Percentiles rank a stretch among this genome's conserved stretches.
These are phyloP conservation scores for Sphenopsis melanotis DNA, from an alignment of 2,797 vertebrate species.

Conservation along the genomic window DNA sequence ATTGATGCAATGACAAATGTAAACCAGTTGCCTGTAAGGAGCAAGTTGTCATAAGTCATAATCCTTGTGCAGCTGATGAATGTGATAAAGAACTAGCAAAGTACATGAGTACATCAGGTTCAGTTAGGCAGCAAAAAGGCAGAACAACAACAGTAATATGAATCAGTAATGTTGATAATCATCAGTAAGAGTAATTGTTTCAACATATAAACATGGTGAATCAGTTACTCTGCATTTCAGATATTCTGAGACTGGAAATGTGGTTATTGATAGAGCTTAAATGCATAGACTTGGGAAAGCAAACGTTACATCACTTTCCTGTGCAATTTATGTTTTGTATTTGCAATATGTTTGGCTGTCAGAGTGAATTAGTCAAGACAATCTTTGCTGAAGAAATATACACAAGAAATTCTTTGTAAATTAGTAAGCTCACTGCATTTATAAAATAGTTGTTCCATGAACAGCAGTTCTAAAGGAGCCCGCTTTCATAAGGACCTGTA, in stretches of 20 bases:
- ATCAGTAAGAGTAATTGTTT: not conserved
- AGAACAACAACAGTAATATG: not conserved
- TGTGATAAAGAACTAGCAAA: not conserved
- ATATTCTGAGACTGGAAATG: not conserved
- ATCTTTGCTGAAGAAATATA: not conserved
- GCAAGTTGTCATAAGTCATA: not conserved
- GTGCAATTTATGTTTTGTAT: not conserved
- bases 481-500: not conserved
- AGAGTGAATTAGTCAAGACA: not conserved
- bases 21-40: not conserved
- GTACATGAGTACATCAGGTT: not conserved
- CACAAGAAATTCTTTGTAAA: not conserved
- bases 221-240: not conserved
- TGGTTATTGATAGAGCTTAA: not conserved
- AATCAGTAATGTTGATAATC: conserved; percentile 15
- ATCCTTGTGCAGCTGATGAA: not conserved
- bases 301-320: conserved; percentile 1
- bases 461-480: not conserved
- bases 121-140: not conserved
- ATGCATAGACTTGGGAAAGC: not conserved
- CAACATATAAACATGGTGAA: not conserved
- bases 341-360: not conserved
- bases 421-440: not conserved
- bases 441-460: not conserved
- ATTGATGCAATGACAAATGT: not conserved